Conservation (phyloP, 2,797 vertebrate species). For the Anguilla anguilla region DNA sequence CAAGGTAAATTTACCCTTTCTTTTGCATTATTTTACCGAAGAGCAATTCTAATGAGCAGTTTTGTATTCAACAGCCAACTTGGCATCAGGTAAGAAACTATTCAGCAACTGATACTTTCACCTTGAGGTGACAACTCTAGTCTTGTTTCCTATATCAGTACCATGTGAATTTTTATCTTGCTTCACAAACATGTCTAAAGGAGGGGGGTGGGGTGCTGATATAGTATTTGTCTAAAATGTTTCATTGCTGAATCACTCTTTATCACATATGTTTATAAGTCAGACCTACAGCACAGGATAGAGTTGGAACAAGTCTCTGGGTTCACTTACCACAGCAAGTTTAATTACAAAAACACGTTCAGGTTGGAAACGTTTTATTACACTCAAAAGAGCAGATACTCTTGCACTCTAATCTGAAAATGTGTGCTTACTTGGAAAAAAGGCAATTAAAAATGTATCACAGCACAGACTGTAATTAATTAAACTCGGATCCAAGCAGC, state of each 20-base stretch:
- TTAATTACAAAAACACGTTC: slow-evolving; percentile 9
- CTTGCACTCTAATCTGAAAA: not conserved
- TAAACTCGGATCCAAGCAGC: not conserved
- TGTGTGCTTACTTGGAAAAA: not conserved
- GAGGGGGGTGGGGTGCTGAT: not conserved
- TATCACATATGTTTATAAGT: not conserved
- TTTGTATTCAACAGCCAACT: not conserved
- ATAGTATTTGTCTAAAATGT: not conserved
- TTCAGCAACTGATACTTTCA: not conserved
- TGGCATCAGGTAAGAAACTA: not conserved
- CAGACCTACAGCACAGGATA: not conserved
- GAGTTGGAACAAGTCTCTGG: not conserved
- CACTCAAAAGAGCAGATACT: not conserved
- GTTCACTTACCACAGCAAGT: not conserved
- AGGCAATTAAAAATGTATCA: slow-evolving; percentile 16
- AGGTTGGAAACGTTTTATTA: not conserved
- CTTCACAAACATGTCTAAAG: not conserved
- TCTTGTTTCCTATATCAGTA: not conserved
- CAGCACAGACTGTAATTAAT: slow-evolving; percentile 4
- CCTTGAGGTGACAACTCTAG: not conserved
- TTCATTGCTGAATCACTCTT: not conserved
- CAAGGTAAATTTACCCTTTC: not conserved
- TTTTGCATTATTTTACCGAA: not conserved
- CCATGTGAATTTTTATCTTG: not conserved
- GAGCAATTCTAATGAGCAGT: not conserved